Base-by-base conservation (phyloP, 2,113 vertebrate species). In the Chlorodrepanis virens region DNA sequence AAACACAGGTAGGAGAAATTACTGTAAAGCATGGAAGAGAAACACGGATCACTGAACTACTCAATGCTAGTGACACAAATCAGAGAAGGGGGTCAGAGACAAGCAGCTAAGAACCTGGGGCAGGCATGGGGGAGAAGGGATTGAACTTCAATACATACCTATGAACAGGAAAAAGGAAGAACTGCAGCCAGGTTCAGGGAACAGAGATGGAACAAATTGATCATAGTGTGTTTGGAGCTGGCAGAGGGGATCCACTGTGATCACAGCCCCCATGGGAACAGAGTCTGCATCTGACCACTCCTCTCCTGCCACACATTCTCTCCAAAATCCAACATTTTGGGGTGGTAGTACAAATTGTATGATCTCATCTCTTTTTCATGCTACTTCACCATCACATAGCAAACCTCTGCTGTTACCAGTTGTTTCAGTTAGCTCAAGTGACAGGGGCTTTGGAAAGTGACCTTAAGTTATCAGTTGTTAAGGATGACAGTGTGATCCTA, bases 371-470 rank as follows among this genome's bases (percentile, higher is more conserved):
- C 31, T 76, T 93, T 93, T 60, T 85, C 80, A 85, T 50, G 75
- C 40, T 87, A 27, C 33, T 87, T 63, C 69, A 91, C 24, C 52
- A 92, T n/a, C 71, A 89, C 68, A 72, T 12, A 87, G 33, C 37
- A 91, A 94, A 91, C 29, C 49, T 84, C 59, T 91, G 70, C 79
- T 93, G 39, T 83, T 94, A 77, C 78, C 81, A 91, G 40, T 90
- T 96, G 89, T 79, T 89, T 60, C 50, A 83, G 53, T 79, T 42
- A 96, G 81, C 74, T 87, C 91, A 94, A 89, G 45, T 90, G 91
- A 65, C 78, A 81, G 28, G 5, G 45, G 29, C 68, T 96, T 81
- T 70, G 87, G 84, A 90, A 91, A 93, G 14, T 57, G 93, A 95
- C 80, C 87, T 76, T 52, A 64, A 94, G 40, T 82, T 96, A 85